Percentiles rank a stretch among this genome's conserved stretches.
These are phyloP conservation scores for Microtus montanus DNA, from an alignment of 2,113 vertebrate genomes.

Conservation along the genomic window DNA sequence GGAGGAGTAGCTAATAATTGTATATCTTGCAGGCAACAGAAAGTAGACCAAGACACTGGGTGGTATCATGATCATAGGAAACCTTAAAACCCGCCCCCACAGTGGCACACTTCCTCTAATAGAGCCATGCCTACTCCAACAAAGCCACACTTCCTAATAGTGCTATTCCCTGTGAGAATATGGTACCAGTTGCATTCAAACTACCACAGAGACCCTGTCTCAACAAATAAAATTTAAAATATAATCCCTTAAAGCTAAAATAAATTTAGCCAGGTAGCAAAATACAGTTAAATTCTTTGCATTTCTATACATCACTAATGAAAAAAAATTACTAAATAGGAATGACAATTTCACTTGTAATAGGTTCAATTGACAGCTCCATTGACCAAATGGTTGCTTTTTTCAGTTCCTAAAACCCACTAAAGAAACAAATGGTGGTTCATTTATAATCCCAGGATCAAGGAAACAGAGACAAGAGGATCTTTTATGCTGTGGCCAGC, in stretches of 20 bases:
- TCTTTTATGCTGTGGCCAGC: background rate
- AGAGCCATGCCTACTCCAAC: background rate
- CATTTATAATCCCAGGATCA: background rate
- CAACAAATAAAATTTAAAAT: background rate
- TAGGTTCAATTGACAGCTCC: background rate
- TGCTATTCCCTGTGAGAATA: background rate
- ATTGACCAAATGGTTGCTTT: background rate
- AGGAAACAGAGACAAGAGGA: background rate
- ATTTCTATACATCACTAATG: background rate
- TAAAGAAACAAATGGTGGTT: no score
- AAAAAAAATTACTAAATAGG: background rate
- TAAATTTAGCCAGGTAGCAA: background rate
- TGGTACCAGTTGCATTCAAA: background rate
- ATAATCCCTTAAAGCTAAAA: background rate
- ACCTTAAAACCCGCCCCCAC: background rate
- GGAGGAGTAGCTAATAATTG: background rate
- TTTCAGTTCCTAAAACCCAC: background rate
- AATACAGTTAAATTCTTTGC: background rate
- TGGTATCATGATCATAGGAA: background rate
- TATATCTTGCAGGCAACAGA: background rate
- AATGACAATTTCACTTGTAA: background rate
- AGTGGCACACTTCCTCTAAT: background rate
- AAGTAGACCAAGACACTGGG: background rate
- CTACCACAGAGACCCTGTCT: background rate
- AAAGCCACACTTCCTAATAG: background rate